Evolutionary conservation across 2,113 vertebrate species (phyloP).

Genomic region (Lonchura striata): DNA sequence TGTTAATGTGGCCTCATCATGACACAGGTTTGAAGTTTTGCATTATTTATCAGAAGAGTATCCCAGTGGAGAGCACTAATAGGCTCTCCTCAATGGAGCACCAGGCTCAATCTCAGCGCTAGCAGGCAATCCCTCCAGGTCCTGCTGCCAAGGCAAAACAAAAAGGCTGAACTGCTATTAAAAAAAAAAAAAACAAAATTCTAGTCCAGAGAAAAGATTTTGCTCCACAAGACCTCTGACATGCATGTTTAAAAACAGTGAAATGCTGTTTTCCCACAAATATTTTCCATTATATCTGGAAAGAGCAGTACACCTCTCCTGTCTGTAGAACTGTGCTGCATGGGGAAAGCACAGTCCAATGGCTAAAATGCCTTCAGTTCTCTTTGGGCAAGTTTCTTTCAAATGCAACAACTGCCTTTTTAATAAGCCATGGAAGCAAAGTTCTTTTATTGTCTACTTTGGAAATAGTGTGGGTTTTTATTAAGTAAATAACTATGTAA

Average conservation of each 20-base stretch:
- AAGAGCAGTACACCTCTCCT: not conserved
- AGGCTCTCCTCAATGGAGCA: not conserved
- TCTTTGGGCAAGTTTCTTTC: not conserved
- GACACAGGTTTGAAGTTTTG: not conserved
- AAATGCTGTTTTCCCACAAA: not conserved
- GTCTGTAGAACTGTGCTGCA: rapidly evolving
- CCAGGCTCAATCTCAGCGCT: not conserved
- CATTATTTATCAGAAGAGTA: not conserved
- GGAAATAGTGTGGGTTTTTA: conserved; percentile 28
- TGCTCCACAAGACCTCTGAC: not conserved
- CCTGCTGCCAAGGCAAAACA: not conserved
- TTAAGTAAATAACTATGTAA: conserved; percentile 6
- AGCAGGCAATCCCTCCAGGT: not conserved
- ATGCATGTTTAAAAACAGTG: not conserved
- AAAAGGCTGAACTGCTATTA: not conserved
- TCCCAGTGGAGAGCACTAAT: not conserved
- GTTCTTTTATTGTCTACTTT: not conserved
- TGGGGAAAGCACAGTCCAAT: not conserved
- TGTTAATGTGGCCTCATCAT: not conserved
- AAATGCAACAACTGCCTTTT: not conserved
- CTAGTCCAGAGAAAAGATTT: not conserved
- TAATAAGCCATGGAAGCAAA: not conserved
- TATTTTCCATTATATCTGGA: not conserved
- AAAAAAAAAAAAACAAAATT: not conserved
- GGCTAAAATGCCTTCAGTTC: not conserved